Base-by-base conservation (phyloP, 2,888 invertebrate genomes). In the Meliscaeva auricollis region DNA sequence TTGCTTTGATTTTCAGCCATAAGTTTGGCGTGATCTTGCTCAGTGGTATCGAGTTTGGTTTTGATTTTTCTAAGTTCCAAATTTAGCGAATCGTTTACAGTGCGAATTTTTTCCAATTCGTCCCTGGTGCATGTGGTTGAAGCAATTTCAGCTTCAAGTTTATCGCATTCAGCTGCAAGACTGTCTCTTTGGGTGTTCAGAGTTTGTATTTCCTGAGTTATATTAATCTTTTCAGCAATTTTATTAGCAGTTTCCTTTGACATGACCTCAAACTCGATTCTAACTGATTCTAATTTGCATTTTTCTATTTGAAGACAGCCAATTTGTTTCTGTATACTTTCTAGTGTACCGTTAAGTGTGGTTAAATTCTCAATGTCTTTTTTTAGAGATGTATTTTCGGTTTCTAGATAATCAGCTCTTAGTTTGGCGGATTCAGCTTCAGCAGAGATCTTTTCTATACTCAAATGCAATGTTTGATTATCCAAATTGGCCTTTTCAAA, bases 21-120 rank as follows among this genome's bases (percentile, higher is more conserved):
- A 52, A 89, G 87, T 35, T 87, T 76, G 7, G 41, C 66, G 32
- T 89, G 89, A 0, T 88, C 89, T 11, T 72, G 32, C 54, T 80
- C 80, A 30, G 54, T 66, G 13, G 66, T 46, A 35, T 80, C 80
- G 11, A 84, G 46, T 56, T 84, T 79, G 1, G 22, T 41, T 66
- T 75, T 84, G 48, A 84, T 84, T 50, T 60, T 56, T 35, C 72
- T 66, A 35, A 84, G 68, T n/a, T 84, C 84, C 0, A 30, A 38
- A 32, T 75, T 79, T 0, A 84, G 41, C 0, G 58, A 60, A 3
- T 30, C 26, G 64, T 85, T 85, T 77, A 76, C 77, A 8, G 6
- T 44, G 56, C 91, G 89, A 1, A 90, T 78, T 17, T 48, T 83
- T 1, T 89, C 87, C 54, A 91, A 69, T 74, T 89, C 88, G 0